A percentile compares a stretch with the other conserved stretches of the same genome.
These are phyloP conservation scores for Oxyteleia sp. DNA, from an alignment of 2,888 invertebrate genomes.

Conservation along the genomic window DNA sequence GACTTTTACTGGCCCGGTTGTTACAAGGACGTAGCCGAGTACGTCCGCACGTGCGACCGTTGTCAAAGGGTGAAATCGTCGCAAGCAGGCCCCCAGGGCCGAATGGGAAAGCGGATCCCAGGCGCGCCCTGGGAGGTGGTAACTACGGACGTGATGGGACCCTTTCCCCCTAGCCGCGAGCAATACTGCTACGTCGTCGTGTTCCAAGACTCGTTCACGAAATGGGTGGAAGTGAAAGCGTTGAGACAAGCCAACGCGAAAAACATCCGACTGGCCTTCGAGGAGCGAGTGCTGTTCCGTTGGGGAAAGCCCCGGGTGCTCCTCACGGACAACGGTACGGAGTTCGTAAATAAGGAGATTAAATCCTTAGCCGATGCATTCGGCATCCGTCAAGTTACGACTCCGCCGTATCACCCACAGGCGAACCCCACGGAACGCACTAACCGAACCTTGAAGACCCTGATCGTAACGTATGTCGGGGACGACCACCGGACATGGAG, in stretches of 20 bases:
- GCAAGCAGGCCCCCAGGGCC: not conserved
- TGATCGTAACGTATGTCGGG: not conserved
- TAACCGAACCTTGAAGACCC: not conserved
- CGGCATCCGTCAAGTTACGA: slow-evolving; percentile 9
- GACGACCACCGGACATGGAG: not conserved
- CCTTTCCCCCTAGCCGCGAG: slow-evolving; percentile 12
- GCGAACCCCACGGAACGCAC: slow-evolving; percentile 7
- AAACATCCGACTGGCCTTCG: not conserved
- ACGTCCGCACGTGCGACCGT: not conserved
- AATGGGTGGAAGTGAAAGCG: too few species aligned
- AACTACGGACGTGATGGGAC: slow-evolving; percentile 5
- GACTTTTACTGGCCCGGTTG: slow-evolving; percentile 30
- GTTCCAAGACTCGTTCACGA: too few species aligned
- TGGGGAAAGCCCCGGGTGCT: not conserved
- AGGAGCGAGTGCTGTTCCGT: not conserved
- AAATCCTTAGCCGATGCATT: not conserved
- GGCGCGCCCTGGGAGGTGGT: not conserved
- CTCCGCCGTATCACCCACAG: slow-evolving; percentile 6
- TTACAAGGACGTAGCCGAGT: not conserved
- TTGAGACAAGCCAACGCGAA: slow-evolving; percentile 3
- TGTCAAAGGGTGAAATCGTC: not conserved
- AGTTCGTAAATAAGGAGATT: slow-evolving; percentile 12
- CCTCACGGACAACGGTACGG: slow-evolving; percentile 13
- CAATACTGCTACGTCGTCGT: not conserved
- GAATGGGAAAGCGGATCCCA: not conserved